Evolutionary conservation across 2,888 invertebrate genomes (phyloP), one percentile per base, ranked within the genome.

Genomic region (Automeris io): DNA sequence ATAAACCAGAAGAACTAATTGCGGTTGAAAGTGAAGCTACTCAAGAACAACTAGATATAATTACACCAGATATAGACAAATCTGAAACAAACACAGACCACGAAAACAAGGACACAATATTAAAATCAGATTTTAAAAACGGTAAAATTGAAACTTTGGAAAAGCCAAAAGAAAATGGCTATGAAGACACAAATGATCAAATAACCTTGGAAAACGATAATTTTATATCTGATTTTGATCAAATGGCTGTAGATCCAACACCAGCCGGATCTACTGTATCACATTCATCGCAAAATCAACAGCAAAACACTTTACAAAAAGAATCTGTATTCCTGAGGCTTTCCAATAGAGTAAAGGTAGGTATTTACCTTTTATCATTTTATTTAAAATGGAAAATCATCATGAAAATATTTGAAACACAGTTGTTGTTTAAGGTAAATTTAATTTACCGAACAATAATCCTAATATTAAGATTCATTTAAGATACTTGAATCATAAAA

Each of bases 311-410:
- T 12, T 69, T 87, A 41, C 95, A 95, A 63, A 96, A 97, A 58
- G 98, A 98, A 75, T 96, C 97, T 5, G 95, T 98, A n/a, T 97
- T 99, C 71, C 90, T 99, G 66, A 89, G 98, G 51, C 89, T 99
- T 41, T 96, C 96, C 42, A 99, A 99, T 76, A 91, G 98, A 64
- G 96, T 99, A 40, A 97, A 97, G 91, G 95, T 95, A 64, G 68
- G 80, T 61, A 48, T 42, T 25, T 18, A 22, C 3, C 11, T 29
- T 32, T 35, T 43, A 22, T 19, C 38, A 36, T n/a, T 13, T 23
- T 9, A 13, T 8, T 5, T 32, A 11, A 18, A 2, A 19, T 21
- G 18, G 16, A 24, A 26, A 22, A n/a, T 24, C 18, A 16, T n/a
- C n/a, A n/a, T n/a, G n/a, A n/a, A n/a, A n/a, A n/a, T n/a, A n/a